Evolutionary conservation across 30 jellyfish, hydroid and myxozoan genomes (phyloP).

Genomic region (Euphysa ruthae): DNA sequence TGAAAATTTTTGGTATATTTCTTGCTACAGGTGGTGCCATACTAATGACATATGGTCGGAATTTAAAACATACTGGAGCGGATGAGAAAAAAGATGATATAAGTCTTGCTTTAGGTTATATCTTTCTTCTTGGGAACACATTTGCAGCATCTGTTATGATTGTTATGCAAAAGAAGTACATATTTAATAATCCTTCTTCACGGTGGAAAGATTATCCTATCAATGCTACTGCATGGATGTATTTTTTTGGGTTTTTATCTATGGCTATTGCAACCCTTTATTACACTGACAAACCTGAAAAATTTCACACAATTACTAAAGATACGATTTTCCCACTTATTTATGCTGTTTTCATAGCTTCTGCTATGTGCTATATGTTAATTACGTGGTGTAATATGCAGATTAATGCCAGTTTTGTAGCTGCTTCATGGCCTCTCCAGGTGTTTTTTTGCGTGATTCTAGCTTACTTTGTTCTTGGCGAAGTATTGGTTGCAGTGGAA

Average conservation of each 20-base stretch:
- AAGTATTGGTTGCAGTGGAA: conserved; percentile 11
- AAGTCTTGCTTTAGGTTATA: conserved; percentile 1
- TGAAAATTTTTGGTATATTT: conserved; percentile 21
- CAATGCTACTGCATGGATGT: conserved; percentile 29
- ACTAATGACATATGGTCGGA: conserved; percentile 10
- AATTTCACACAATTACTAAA: conserved; percentile 1
- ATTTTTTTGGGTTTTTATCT: conserved; percentile 19
- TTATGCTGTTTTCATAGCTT: conserved; percentile 16
- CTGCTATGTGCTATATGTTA: conserved; percentile 20
- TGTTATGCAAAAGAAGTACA: conserved; percentile 25
- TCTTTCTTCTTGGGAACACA: conserved; percentile 21
- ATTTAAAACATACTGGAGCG: not conserved
- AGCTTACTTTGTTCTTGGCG: conserved; percentile 37
- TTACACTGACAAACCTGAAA: conserved; percentile 24
- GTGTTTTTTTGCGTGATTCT: conserved; percentile 21
- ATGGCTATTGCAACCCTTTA: conserved; percentile 21
- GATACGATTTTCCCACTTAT: conserved; percentile 5
- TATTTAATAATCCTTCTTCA: conserved; percentile 11
- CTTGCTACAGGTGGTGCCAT: conserved; percentile 37
- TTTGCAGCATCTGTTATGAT: not conserved
- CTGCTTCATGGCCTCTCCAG: conserved; percentile 43
- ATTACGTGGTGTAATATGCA: conserved; percentile 38
- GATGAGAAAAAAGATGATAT: not conserved
- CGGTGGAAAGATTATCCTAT: conserved; percentile 29
- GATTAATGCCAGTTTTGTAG: conserved; percentile 16